Evolutionary conservation across 2,797 vertebrate genomes (phyloP).

Genomic region (Kryptolebias ocellatus): DNA sequence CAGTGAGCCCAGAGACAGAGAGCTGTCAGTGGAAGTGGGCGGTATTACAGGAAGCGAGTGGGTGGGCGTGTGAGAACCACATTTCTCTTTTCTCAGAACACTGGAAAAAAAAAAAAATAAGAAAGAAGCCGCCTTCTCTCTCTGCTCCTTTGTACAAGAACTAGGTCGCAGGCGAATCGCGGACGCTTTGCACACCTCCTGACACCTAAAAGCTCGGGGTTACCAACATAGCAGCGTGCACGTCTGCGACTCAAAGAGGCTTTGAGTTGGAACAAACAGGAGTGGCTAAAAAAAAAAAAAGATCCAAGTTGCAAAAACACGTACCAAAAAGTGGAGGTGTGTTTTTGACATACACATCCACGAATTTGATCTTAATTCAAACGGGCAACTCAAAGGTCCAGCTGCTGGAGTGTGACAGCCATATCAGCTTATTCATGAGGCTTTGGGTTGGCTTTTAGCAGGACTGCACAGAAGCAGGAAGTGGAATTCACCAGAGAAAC

Average conservation of each 20-base stretch:
- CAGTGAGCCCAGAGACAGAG: constrained; percentile 60
- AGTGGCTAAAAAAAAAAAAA: constrained; percentile 32
- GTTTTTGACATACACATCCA: constrained; percentile 42
- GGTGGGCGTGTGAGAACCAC: constrained; percentile 81
- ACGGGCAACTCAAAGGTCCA: constrained; percentile 57
- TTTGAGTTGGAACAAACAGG: constrained; percentile 12
- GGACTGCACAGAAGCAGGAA: constrained; percentile 79
- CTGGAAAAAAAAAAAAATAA: constrained; percentile 76
- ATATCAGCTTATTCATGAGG: constrained; percentile 66
- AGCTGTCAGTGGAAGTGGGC: constrained; percentile 85
- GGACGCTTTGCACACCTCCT: constrained; percentile 58
- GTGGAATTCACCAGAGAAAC: constrained; percentile 77
- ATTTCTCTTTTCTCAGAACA: constrained; percentile 81
- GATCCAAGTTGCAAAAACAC: constrained; percentile 32
- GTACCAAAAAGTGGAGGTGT: constrained; percentile 37
- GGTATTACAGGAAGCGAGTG: constrained; percentile 86
- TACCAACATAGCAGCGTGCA: background rate
- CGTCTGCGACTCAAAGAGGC: constrained; percentile 21
- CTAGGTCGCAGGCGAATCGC: constrained; percentile 74
- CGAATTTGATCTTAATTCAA: constrained; percentile 49
- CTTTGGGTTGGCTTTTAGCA: constrained; percentile 57
- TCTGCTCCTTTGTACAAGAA: constrained; percentile 69
- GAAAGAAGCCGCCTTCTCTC: constrained; percentile 60
- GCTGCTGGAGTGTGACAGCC: constrained; percentile 67
- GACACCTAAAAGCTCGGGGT: constrained; percentile 20